Percentiles rank a stretch among this genome's conserved stretches.
These are phyloP conservation scores for Thaleichthys pacificus DNA, from an alignment of 2,797 vertebrate genomes.

Conservation along the genomic window DNA sequence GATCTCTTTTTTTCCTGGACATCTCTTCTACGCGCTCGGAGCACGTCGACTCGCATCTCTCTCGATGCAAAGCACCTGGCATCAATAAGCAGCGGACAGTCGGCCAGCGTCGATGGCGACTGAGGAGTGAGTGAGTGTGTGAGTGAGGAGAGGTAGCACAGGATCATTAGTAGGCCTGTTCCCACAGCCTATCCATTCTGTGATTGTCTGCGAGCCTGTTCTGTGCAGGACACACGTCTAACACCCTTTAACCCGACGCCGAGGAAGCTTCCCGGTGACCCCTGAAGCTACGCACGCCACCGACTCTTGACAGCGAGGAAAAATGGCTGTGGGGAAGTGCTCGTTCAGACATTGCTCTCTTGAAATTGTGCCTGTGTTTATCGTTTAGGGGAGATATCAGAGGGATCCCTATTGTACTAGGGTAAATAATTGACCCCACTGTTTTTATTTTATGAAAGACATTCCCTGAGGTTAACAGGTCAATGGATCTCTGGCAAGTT, in stretches of 20 bases:
- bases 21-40: background rate
- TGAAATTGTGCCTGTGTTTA: background rate
- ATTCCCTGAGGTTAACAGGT: background rate
- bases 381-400: background rate
- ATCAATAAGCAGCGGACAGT: slow-evolving; percentile 60
- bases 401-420: background rate
- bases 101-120: slow-evolving; percentile 55
- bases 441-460: background rate
- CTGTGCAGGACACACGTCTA: slow-evolving; percentile 35
- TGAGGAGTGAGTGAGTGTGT: slow-evolving; percentile 36
- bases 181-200: slow-evolving; percentile 61
- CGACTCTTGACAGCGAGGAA: background rate
- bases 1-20: background rate
- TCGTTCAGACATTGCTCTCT: background rate
- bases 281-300: background rate
- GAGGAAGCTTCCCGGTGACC: slow-evolving; percentile 31
- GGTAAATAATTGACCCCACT: background rate
- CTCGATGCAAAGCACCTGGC: slow-evolving; percentile 67
- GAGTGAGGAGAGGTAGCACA: slow-evolving; percentile 55
- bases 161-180: slow-evolving; percentile 58
- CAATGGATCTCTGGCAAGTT: slow-evolving; percentile 54
- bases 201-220: slow-evolving; percentile 38
- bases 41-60: slow-evolving; percentile 45
- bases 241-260: slow-evolving; percentile 35
- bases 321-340: background rate